These are phyloP conservation scores for Enteromius paludinosus DNA, from an alignment of 2,797 vertebrate genomes.

Conservation along the genomic window DNA sequence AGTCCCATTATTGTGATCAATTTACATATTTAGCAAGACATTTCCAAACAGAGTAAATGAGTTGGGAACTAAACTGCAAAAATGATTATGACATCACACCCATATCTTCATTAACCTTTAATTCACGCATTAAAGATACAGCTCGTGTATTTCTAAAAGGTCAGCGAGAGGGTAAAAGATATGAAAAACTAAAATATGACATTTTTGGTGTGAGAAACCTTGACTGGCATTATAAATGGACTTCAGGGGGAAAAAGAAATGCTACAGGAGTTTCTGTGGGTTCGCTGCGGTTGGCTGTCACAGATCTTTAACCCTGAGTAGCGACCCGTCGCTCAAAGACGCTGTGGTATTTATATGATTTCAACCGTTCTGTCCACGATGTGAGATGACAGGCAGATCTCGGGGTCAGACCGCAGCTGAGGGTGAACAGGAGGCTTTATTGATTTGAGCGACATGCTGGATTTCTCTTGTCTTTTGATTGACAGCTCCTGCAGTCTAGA, in stretches of 20 bases:
- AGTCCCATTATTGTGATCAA: background rate
- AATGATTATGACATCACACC: background rate
- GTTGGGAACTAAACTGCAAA: background rate
- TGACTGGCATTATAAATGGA: background rate
- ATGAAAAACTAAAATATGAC: background rate
- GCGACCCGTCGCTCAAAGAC: background rate
- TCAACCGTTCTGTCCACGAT: background rate
- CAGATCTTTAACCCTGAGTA: background rate
- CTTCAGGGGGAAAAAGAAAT: background rate
- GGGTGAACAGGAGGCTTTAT: constrained; percentile 1
- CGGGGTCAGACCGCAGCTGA: constrained; percentile 5
- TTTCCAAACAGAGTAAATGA: background rate
- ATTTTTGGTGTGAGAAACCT: background rate
- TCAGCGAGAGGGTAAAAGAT: background rate
- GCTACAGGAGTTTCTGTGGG: background rate
- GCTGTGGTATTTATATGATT: background rate
- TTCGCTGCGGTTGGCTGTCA: background rate
- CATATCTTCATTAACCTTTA: background rate
- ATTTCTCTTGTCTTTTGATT: constrained; percentile 8
- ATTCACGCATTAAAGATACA: background rate
- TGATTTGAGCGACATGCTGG: background rate
- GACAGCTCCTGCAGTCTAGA: constrained; percentile 16
- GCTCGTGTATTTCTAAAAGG: background rate
- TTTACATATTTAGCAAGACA: background rate
- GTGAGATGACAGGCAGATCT: background rate